Conservation (phyloP, 1,140 invertebrate genomes). For the Brachionus sp. region DNA sequence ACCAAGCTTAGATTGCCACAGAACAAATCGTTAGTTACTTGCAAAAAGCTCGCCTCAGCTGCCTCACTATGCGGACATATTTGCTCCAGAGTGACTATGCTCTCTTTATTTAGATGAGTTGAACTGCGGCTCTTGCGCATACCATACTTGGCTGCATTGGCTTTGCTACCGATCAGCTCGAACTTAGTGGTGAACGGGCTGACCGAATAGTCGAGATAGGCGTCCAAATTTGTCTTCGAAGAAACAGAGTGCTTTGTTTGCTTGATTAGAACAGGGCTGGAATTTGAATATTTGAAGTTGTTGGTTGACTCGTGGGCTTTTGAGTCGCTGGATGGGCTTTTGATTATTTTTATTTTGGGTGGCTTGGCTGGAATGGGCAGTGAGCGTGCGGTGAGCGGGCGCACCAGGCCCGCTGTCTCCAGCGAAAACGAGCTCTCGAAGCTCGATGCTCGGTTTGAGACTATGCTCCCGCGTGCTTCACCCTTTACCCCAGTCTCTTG, state of each 20-base stretch:
- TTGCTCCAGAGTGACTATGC: neutral
- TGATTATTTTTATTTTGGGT: neutral
- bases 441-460: neutral
- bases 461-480: neutral
- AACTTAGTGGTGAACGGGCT: slow-evolving; percentile 35
- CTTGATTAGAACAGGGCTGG: neutral
- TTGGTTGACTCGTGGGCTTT: neutral
- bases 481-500: neutral
- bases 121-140: neutral
- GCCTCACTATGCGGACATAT: too few species aligned
- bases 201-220: slow-evolving; percentile 16
- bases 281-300: neutral
- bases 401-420: neutral
- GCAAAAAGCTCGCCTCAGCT: neutral
- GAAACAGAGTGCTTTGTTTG: neutral
- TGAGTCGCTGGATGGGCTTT: neutral
- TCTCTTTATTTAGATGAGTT: neutral
- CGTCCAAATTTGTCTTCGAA: slow-evolving; percentile 12
- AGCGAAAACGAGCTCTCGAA: neutral
- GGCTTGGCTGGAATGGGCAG: neutral
- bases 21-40: slow-evolving; percentile 27
- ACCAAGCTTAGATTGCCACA: neutral
- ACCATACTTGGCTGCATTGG: too few species aligned
- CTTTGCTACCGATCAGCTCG: neutral
- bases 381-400: neutral